A percentile compares a stretch with the other conserved stretches of the same genome.
phyloP scores from a whole-genome alignment of 2,888 invertebrate genomes.

The Spilosoma lubricipeda region DNA sequence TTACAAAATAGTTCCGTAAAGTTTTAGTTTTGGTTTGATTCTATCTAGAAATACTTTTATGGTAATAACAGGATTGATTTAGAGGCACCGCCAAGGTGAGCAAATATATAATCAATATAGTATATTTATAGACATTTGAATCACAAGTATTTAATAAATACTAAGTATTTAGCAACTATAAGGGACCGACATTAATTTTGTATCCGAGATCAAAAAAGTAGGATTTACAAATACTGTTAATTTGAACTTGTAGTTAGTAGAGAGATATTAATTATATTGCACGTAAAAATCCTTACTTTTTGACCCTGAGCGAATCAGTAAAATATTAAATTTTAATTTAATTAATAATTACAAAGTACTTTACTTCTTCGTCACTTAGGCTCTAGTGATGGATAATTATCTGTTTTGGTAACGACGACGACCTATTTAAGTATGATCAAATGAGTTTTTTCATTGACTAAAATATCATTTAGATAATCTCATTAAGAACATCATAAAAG shows the following conservation, averaged over 20 bases:
- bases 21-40: slow-evolving; percentile 68
- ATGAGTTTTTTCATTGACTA: neutral
- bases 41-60: slow-evolving; percentile 60
- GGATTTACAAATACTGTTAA: neutral
- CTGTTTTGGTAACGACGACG: neutral
- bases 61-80: slow-evolving; percentile 46
- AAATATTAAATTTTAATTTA: no score
- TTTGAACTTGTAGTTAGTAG: neutral
- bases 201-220: neutral
- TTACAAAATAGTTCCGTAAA: slow-evolving; percentile 78
- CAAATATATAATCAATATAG: neutral
- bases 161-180: neutral
- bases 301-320: no score
- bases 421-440: no score
- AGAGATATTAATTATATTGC: neutral
- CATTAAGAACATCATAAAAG: neutral
- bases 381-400: neutral
- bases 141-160: neutral
- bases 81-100: neutral
- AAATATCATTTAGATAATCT: neutral
- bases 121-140: neutral
- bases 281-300: neutral
- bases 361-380: neutral
- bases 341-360: neutral
- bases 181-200: neutral